Conservation (phyloP, 2,113 vertebrate species). For the Oryzias curvinotus region DNA sequence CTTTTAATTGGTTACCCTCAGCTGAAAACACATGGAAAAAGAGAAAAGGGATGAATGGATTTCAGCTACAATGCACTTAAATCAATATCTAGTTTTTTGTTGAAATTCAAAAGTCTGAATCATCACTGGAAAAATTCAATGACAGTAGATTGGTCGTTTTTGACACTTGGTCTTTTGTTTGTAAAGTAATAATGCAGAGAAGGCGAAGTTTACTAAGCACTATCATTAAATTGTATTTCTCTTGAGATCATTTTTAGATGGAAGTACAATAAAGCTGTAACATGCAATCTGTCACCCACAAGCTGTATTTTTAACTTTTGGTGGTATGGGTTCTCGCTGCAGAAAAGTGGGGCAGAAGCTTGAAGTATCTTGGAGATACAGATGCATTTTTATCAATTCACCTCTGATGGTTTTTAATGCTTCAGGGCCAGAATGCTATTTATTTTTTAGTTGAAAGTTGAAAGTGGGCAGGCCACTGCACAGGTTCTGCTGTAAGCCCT, state of each 20-base stretch:
- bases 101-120: too few species aligned
- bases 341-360: slow-evolving; percentile 26
- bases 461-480: slow-evolving; percentile 34
- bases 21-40: too few species aligned
- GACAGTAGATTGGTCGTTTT: too few species aligned
- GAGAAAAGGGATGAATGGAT: too few species aligned
- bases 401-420: slow-evolving; percentile 27
- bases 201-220: not conserved
- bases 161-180: not conserved
- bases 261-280: too few species aligned
- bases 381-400: slow-evolving; percentile 18
- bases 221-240: not conserved
- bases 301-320: slow-evolving; percentile 8
- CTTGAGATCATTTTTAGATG: not conserved
- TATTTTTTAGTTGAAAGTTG: slow-evolving; percentile 38
- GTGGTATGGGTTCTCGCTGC: slow-evolving; percentile 6
- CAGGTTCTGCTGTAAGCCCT: slow-evolving; percentile 49
- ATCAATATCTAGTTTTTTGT: too few species aligned
- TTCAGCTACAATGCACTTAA: too few species aligned
- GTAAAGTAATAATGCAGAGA: not conserved
- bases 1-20: too few species aligned
- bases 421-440: slow-evolving; percentile 41
- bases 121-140: too few species aligned
- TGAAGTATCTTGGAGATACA: slow-evolving; percentile 15
- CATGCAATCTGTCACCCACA: not conserved